Evolutionary conservation across 2,797 vertebrate genomes (phyloP).

Genomic region (Melopsittacus undulatus): DNA sequence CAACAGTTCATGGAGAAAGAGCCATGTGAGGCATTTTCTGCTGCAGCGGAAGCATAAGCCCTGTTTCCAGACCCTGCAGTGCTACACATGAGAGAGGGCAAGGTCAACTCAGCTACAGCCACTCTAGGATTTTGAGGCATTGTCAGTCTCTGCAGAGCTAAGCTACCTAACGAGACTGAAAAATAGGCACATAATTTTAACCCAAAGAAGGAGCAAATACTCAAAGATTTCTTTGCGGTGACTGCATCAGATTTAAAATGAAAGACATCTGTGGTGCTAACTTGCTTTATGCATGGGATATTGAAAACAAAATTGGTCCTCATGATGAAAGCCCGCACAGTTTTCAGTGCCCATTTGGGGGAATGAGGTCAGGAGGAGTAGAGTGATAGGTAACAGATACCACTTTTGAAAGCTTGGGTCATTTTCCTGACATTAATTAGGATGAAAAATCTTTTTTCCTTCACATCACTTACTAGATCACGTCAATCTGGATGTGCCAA

Average conservation of each 20-base stretch:
- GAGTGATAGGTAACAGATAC: background rate
- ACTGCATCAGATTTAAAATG: background rate
- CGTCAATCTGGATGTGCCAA: background rate
- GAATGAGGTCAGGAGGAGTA: background rate
- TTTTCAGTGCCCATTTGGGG: background rate
- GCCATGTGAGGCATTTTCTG: background rate
- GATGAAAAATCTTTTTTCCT: background rate
- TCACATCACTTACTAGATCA: background rate
- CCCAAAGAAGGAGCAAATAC: background rate
- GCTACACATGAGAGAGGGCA: background rate
- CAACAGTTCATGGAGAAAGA: background rate
- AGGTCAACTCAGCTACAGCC: background rate
- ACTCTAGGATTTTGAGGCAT: background rate
- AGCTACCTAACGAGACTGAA: background rate
- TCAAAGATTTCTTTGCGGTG: background rate
- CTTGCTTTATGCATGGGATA: background rate
- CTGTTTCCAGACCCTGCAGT: background rate
- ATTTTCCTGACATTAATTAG: slow-evolving; percentile 6
- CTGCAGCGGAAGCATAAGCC: background rate
- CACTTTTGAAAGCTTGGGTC: background rate
- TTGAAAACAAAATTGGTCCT: background rate
- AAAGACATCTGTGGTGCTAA: background rate
- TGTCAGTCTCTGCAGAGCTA: background rate
- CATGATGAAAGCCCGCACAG: background rate
- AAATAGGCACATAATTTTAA: background rate